Evolutionary conservation across 2,113 vertebrate genomes (phyloP).

Genomic region (Himantopus leucocephalus): DNA sequence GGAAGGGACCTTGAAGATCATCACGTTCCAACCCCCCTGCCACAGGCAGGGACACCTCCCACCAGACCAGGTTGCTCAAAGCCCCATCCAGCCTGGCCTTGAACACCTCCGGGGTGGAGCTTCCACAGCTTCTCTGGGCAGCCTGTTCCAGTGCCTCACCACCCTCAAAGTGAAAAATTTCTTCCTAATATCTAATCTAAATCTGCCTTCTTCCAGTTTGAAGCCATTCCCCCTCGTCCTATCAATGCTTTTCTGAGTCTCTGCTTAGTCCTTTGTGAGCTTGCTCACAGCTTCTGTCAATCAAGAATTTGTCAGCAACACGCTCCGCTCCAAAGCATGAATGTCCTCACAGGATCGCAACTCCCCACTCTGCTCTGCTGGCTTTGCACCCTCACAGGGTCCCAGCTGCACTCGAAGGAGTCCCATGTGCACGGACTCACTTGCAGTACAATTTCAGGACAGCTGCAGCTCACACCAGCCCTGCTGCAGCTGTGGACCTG

Average conservation of each 20-base stretch:
- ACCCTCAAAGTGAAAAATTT: no score
- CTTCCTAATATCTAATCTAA: no score
- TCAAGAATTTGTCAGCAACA: not conserved
- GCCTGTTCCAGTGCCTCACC: no score
- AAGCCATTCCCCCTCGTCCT: no score
- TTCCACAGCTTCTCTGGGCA: no score
- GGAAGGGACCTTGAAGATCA: no score
- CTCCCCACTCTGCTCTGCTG: not conserved
- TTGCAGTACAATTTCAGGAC: not conserved
- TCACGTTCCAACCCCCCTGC: no score
- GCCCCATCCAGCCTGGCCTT: no score
- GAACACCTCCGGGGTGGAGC: no score
- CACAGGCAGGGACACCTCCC: no score
- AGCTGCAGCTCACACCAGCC: not conserved
- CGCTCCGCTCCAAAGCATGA: fast-evolving
- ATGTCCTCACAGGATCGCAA: not conserved
- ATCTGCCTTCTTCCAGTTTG: no score
- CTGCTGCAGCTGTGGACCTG: not conserved
- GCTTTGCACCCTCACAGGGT: not conserved
- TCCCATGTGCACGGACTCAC: not conserved
- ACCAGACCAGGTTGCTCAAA: no score
- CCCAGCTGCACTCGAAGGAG: fast-evolving
- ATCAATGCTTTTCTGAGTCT: not conserved
- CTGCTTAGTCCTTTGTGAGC: not conserved
- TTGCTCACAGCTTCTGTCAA: not conserved